A percentile compares a stretch with the other conserved stretches of the same genome.
Conservation (phyloP, 2,888 invertebrate genomes). For the Hypolimnas misippus region DNA sequence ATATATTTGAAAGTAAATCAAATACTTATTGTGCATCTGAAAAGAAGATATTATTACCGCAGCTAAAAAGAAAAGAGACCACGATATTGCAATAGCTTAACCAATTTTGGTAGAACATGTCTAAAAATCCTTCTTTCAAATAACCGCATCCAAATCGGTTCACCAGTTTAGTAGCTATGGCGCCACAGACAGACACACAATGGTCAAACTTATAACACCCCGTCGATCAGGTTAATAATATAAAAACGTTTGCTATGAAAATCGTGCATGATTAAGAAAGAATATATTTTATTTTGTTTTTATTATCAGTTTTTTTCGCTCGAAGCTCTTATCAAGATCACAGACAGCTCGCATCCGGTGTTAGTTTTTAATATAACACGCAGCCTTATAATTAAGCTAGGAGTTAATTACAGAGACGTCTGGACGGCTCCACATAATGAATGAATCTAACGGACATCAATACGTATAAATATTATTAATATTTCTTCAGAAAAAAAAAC, state of each 20-base stretch:
- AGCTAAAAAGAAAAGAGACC: too few species aligned
- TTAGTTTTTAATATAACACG: constrained; percentile 12
- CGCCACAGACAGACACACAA: too few species aligned
- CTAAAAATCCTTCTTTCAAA: too few species aligned
- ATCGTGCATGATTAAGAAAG: background rate
- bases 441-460: constrained; percentile 16
- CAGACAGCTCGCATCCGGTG: constrained; percentile 22
- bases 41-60: too few species aligned
- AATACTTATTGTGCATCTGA: too few species aligned
- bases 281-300: background rate
- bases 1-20: too few species aligned
- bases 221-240: too few species aligned
- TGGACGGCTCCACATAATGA: background rate
- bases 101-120: too few species aligned
- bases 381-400: constrained; percentile 29
- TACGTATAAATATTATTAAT: constrained; percentile 22
- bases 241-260: background rate
- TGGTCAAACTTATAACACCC: too few species aligned
- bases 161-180: too few species aligned
- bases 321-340: constrained; percentile 26
- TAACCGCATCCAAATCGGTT: too few species aligned
- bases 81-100: too few species aligned
- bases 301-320: background rate
- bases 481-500: constrained; percentile 5
- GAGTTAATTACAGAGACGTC: constrained; percentile 17